Percentiles rank a stretch among this genome's conserved stretches.
These are phyloP conservation scores for Theodoxus fluviatilis DNA, from an alignment of 2,888 invertebrate species.

Conservation along the genomic window DNA sequence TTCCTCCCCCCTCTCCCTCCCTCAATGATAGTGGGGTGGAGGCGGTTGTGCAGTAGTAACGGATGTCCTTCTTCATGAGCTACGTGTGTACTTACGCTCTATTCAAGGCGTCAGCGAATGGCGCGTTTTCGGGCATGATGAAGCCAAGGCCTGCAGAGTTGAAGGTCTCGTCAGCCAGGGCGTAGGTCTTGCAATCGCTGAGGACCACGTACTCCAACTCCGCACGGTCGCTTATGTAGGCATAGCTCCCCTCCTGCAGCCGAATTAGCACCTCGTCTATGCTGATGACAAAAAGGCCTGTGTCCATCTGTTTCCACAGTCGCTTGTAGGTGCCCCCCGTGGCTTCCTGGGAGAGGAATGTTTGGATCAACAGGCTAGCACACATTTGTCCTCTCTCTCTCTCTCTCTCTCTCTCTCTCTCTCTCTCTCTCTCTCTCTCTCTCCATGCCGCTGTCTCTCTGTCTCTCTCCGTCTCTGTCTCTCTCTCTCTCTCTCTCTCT, in stretches of 20 bases:
- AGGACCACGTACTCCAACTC: constrained; percentile 37
- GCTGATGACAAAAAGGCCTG: constrained; percentile 30
- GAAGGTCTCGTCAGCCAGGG: constrained; percentile 39
- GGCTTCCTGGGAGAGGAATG: constrained; percentile 32
- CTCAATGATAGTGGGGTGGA: too few species aligned
- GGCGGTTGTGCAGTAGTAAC: too few species aligned
- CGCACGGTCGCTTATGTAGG: constrained; percentile 38
- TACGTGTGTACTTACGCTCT: constrained; percentile 37
- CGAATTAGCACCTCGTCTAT: constrained; percentile 29
- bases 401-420: too few species aligned
- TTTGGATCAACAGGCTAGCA: too few species aligned
- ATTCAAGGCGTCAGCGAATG: constrained; percentile 32
- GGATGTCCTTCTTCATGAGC: too few species aligned
- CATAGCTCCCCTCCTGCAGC: constrained; percentile 28
- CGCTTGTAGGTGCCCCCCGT: constrained; percentile 31
- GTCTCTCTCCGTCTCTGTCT: too few species aligned
- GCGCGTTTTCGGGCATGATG: constrained; percentile 36
- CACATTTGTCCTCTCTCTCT: too few species aligned
- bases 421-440: too few species aligned
- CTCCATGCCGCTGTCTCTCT: too few species aligned
- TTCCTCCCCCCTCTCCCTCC: too few species aligned
- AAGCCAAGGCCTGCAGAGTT: constrained; percentile 39
- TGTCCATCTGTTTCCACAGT: constrained; percentile 29
- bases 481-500: too few species aligned
- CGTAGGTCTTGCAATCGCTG: constrained; percentile 33